Percentiles rank a stretch among this genome's conserved stretches.
Conservation (phyloP, 2,797 vertebrate genomes). For the Ceryle rudis region DNA sequence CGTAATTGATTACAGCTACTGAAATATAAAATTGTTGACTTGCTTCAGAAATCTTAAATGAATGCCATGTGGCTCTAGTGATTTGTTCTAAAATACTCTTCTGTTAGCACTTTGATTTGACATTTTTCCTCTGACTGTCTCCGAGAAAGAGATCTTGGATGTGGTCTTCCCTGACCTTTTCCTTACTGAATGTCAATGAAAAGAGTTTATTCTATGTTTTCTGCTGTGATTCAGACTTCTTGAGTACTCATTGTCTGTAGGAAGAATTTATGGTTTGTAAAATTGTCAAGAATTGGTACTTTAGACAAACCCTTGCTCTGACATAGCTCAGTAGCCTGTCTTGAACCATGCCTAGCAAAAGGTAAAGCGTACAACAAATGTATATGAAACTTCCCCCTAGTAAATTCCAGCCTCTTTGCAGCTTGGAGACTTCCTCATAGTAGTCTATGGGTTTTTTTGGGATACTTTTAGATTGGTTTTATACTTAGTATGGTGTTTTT, state of each 20-base stretch:
- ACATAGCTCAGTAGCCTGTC: background rate
- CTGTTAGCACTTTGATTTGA: background rate
- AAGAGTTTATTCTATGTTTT: background rate
- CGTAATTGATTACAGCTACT: background rate
- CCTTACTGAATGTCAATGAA: background rate
- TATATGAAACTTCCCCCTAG: fast-evolving
- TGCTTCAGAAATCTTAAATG: background rate
- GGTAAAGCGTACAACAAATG: background rate
- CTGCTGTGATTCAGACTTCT: background rate
- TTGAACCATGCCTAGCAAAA: background rate
- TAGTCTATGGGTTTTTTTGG: background rate
- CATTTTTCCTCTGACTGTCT: background rate
- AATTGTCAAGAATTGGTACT: background rate
- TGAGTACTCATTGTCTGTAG: background rate
- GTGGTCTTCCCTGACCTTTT: background rate
- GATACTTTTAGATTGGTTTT: background rate
- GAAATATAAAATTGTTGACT: background rate
- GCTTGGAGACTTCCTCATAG: background rate
- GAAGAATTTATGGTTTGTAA: background rate
- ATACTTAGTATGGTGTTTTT: background rate
- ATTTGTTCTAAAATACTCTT: constrained; percentile 1
- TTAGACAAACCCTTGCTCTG: background rate
- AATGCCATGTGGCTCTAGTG: background rate
- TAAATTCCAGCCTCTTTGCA: background rate
- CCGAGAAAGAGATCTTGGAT: background rate